Evolutionary conservation across 2,797 vertebrate species (phyloP).

Genomic region (Pempheris klunzingeri): DNA sequence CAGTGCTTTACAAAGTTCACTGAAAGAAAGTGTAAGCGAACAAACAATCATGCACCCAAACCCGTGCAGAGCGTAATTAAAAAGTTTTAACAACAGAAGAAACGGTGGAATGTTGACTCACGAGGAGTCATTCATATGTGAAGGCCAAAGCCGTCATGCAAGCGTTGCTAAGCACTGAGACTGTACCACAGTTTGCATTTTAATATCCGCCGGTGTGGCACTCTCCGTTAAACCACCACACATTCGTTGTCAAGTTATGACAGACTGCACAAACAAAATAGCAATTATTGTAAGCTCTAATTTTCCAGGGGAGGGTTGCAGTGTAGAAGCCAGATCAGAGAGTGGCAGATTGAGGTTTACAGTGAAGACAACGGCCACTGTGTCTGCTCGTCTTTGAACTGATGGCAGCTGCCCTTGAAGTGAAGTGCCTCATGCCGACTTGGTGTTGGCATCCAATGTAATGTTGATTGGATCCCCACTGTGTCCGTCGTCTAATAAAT

Average conservation of each 20-base stretch:
- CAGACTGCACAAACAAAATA: slow-evolving; percentile 21
- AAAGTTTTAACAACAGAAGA: background rate
- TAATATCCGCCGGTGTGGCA: slow-evolving; percentile 18
- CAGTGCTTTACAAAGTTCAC: too few relatives aligned
- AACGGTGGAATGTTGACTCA: slow-evolving; percentile 26
- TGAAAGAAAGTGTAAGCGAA: too few relatives aligned
- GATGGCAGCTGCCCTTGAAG: slow-evolving; percentile 71
- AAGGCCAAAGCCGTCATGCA: slow-evolving; percentile 37
- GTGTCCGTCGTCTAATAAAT: slow-evolving; percentile 77
- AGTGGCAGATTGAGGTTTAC: slow-evolving; percentile 28
- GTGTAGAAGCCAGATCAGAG: background rate
- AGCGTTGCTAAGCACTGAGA: slow-evolving; percentile 31
- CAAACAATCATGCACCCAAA: background rate
- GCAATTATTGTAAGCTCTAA: slow-evolving; percentile 20
- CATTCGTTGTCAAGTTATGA: slow-evolving; percentile 9
- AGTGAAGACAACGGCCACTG: slow-evolving; percentile 40
- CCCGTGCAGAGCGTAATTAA: background rate
- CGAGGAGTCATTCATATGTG: slow-evolving; percentile 31
- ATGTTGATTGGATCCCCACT: slow-evolving; percentile 79
- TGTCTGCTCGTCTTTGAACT: slow-evolving; percentile 61
- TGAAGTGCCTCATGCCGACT: slow-evolving; percentile 53
- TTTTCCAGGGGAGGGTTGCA: slow-evolving; percentile 11
- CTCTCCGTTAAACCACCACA: background rate
- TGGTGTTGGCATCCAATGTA: slow-evolving; percentile 70
- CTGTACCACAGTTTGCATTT: slow-evolving; percentile 19